These are phyloP conservation scores for Anisognathus igniventris DNA, from an alignment of 2,797 vertebrate genomes.

Conservation along the genomic window DNA sequence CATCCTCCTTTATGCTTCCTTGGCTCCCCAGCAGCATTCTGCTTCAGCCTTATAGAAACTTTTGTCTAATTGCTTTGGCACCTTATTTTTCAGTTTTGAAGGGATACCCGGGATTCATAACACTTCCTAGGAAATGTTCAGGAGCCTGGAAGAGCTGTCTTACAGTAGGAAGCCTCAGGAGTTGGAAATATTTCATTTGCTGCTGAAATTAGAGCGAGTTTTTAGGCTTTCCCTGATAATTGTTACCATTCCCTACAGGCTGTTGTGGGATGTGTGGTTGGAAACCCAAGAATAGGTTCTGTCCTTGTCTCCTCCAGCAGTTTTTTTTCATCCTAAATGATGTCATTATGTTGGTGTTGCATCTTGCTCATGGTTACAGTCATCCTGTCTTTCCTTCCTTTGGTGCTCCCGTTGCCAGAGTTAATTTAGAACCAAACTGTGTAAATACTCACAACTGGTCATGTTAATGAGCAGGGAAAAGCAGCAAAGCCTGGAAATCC, in stretches of 20 bases:
- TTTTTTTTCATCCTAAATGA: not conserved
- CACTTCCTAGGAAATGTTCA: not conserved
- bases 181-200: not conserved
- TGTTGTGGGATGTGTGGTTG: not conserved
- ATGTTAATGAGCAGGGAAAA: not conserved
- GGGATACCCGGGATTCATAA: not conserved
- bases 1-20: not conserved
- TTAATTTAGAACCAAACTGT: not conserved
- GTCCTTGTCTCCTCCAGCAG: not conserved
- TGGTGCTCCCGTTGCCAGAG: not conserved
- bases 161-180: not conserved
- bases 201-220: not conserved
- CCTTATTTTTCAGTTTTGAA: not conserved
- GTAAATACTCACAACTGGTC: not conserved
- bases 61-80: not conserved
- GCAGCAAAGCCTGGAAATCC: not conserved
- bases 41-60: not conserved
- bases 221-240: not conserved
- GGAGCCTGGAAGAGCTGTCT: not conserved
- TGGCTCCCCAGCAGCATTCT: not conserved
- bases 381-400: constrained; percentile 27
- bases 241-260: not conserved
- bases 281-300: not conserved
- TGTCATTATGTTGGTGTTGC: not conserved
- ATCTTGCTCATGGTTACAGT: constrained; percentile 21